Evolutionary conservation across 2,113 vertebrate genomes (phyloP), one percentile per base, ranked within the genome.

Genomic region (Podiceps cristatus): DNA sequence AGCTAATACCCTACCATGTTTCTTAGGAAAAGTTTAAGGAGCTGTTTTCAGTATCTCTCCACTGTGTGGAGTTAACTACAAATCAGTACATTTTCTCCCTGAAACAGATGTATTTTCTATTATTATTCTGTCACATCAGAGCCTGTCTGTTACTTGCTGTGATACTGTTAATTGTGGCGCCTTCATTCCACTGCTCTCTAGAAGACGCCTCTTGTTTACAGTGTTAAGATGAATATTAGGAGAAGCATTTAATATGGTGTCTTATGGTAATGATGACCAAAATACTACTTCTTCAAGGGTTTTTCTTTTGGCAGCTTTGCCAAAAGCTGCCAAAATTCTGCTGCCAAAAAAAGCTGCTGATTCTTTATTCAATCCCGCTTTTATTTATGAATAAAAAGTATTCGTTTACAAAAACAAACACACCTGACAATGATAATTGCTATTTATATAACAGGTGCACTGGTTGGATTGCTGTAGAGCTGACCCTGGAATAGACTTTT

Each of bases 31-130:
- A 37, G 52, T 84, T 96, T 86, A 88, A 93, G 66, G 49, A 74
- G 86, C 64, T 79, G 47, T 72, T 85, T 69, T 67, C n/a, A 69
- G 27, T 52, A 71, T 86, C 33, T 92, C 91, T 87, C 45, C 9
- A 28, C 28, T 0, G 0, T 78, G 58, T 90, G 72, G 31, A 84
- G 67, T 8, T n/a, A 60, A 81, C 68, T 91, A 67, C 77, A 94
- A 86, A 96, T 94, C 93, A 96, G 86, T 82, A 20, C 13, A 18
- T 79, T 83, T 96, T 93, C 69, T 96, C 33, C 35, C 66, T 96
- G 80, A 83, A 96, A 95, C 60, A 25, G 33, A 72, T 68, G 31
- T 83, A 53, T 96, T 95, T 96, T 93, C 88, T 83, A 5, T 90
- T 96, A 84, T 78, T 97, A 91, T 96, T 97, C 73, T 77, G 68